Conservation (phyloP, 2,797 vertebrate genomes). For the Enteromius paludinosus region DNA sequence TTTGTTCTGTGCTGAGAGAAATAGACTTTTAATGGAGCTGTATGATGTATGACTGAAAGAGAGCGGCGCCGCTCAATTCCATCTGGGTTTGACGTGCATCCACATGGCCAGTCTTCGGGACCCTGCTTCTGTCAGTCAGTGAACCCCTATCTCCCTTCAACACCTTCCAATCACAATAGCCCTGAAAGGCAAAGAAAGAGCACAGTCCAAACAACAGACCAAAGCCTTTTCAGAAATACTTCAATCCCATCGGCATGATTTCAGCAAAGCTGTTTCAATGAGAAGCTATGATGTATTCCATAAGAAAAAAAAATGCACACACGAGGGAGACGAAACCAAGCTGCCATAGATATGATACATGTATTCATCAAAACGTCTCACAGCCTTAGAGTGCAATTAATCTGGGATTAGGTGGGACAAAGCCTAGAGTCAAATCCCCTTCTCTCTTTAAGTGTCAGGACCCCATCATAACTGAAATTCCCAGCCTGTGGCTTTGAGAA, state of each 20-base stretch:
- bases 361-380: slow-evolving; percentile 47
- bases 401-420: slow-evolving; percentile 44
- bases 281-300: slow-evolving; percentile 45
- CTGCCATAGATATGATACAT: slow-evolving; percentile 47
- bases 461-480: slow-evolving; percentile 45
- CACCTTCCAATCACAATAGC: slow-evolving; percentile 50
- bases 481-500: slow-evolving; percentile 14
- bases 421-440: slow-evolving; percentile 31
- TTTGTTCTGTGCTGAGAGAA: slow-evolving; percentile 42
- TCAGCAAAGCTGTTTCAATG: slow-evolving; percentile 55
- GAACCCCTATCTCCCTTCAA: slow-evolving; percentile 53
- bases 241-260: slow-evolving; percentile 35
- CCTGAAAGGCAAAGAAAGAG: slow-evolving; percentile 39
- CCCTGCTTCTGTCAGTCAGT: slow-evolving; percentile 44
- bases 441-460: slow-evolving; percentile 45
- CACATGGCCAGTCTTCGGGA: slow-evolving; percentile 38
- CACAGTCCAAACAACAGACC: slow-evolving; percentile 43
- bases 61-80: slow-evolving; percentile 40
- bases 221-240: slow-evolving; percentile 44
- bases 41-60: slow-evolving; percentile 49
- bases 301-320: not conserved
- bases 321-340: slow-evolving; percentile 33
- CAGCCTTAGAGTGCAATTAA: slow-evolving; percentile 46
- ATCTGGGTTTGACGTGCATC: slow-evolving; percentile 30
- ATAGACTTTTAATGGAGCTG: slow-evolving; percentile 35